Conservation (phyloP, 2,797 vertebrate genomes). For the Aselliscus stoliczkanus region DNA sequence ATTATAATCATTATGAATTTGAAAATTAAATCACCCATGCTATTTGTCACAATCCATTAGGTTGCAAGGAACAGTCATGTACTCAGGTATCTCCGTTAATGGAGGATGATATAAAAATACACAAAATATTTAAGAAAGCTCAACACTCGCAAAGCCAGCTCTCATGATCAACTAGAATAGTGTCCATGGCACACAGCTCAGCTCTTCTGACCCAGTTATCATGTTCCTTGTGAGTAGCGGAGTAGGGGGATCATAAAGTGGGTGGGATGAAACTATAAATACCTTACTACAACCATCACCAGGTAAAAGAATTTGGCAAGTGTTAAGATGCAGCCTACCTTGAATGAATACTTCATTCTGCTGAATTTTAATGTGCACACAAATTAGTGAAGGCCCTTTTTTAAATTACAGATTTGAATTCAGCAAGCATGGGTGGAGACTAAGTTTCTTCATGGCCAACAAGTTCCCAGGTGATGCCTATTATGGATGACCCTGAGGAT, state of each 20-base stretch:
- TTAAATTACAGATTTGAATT: neutral
- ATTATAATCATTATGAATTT: neutral
- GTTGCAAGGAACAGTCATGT: neutral
- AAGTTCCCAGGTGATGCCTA: neutral
- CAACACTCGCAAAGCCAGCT: neutral
- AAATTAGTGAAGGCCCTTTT: neutral
- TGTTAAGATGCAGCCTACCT: neutral
- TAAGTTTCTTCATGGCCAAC: neutral
- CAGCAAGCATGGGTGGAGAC: neutral
- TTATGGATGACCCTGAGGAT: neutral
- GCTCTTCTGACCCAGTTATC: neutral
- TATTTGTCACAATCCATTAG: slow-evolving; percentile 51
- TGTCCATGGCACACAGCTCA: neutral
- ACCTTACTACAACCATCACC: neutral
- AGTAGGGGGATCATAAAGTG: neutral
- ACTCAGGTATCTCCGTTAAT: slow-evolving; percentile 14
- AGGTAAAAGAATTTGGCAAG: neutral
- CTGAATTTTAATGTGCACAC: neutral
- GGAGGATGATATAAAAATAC: slow-evolving; percentile 25
- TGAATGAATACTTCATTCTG: neutral
- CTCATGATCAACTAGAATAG: neutral
- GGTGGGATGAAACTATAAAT: neutral
- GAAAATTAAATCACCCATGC: slow-evolving; percentile 40
- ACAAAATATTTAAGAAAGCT: slow-evolving; percentile 1
- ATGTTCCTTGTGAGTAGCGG: neutral